Evolutionary conservation across 2,888 invertebrate species (phyloP), one percentile per base, ranked within the genome.

Genomic region (Sphaeridia pumilis): DNA sequence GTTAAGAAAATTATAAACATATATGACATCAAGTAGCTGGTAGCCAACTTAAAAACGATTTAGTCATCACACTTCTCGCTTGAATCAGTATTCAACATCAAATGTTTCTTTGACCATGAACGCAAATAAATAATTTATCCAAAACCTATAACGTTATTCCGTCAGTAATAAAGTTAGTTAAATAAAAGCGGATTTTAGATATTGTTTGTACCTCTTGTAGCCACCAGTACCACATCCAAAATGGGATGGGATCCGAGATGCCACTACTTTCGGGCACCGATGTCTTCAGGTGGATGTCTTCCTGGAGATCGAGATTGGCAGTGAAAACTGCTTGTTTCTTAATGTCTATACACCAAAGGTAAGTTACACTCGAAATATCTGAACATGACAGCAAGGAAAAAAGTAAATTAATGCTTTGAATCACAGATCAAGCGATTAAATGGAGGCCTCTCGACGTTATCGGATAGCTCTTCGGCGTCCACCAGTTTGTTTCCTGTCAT

Each of bases 231-330:
- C 50, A 2, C 46, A 26, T n/a, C 21, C 42, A 5, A 27, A 45
- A n/a, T 55, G 55, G 55, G 42, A 50, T 3, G 55, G 55, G 26
- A 21, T 44, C 12, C 36, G 51, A 42, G 51, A 51, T 43, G 51
- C 55, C 2, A 42, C 31, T n/a, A 34, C 26, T 1, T 55, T 44
- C 21, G 55, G 55, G 14, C 43, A 25, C 34, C 42, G 47, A 22
- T 55, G 55, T 46, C 27, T 45, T 26, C 55, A 55, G 20, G 49
- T 50, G 25, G 50, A 55, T 31, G 43, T 55, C 17, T 50, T 55
- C 27, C 26, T 55, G 20, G 46, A 50, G 28, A 42, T 44, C 17
- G 46, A 50, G 28, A 42, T 51, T 26, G 55, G 55, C 4, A 35
- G 45, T 43, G 55, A 55, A 25, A 45, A 55, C 26, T 55, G 55